Evolutionary conservation across 1,140 invertebrate genomes (phyloP), one percentile per base, ranked within the genome.

Genomic region (Meloidogyne floridensis): DNA sequence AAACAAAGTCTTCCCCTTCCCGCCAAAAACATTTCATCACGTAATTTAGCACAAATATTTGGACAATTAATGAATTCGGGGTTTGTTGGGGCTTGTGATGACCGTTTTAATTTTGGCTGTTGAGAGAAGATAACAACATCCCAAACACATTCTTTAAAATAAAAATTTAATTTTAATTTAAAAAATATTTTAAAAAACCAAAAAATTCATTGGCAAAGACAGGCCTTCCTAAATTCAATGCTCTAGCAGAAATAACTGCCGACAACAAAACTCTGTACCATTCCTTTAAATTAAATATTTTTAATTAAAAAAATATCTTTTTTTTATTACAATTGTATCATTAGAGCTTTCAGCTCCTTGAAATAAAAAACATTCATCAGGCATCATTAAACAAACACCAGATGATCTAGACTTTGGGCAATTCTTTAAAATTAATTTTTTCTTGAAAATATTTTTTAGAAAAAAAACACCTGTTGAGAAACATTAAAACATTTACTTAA

Each of bases 151-250:
- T 84, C 81, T 82, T 59, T 59, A 71, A 42, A 42, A 10, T 81
- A 10, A 81, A 72, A 20, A 81, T 43, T 7, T 54, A 8, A 1
- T 32, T 69, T 9, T 11, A 6, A 13, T 51, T 80, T 8, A 18
- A 20, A 20, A 11, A 51, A 77, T 6, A 80, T 2, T 32, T 78
- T 59, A 65, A 54, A 77, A 43, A 10, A 82, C 81, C 83, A 70
- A 84, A 84, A 76, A 84, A 84, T 71, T 84, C 83, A 72, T 80
- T 78, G 20, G 82, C 13, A 32, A 84, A 76, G 13, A 84, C 83
- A n/a, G 83, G 83, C 7, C 83, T 53, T 18, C 83, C 83, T 9
- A 84, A 70, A 74, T 72, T 53, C 18, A 83, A 69, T n/a, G 83
- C 83, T 42, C 83, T 32, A 20, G 83, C 81, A 15, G 83, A 74